These are phyloP conservation scores for Apostichopus leukothele DNA, from an alignment of 53 echinoderm and acorn worm species.

Conservation along the genomic window DNA sequence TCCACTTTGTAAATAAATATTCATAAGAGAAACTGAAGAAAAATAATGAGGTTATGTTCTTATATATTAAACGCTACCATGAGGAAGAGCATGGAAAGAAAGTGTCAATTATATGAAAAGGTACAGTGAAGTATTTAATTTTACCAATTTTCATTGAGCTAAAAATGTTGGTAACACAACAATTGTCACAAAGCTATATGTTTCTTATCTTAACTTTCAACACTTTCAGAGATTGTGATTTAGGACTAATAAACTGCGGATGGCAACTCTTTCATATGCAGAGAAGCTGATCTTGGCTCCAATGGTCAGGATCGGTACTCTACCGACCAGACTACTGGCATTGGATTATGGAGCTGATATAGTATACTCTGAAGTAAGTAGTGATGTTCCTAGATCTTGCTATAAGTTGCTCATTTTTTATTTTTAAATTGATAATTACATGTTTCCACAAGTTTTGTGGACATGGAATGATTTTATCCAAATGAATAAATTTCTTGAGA, in stretches of 20 bases:
- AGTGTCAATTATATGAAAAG: too few relatives aligned
- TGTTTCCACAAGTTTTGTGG: neutral
- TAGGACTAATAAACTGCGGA: slow-evolving; percentile 16
- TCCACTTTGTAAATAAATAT: too few relatives aligned
- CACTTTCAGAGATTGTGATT: too few relatives aligned
- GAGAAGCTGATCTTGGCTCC: slow-evolving; percentile 93
- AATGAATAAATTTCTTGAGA: neutral
- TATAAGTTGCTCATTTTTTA: neutral
- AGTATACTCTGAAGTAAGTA: slow-evolving; percentile 83
- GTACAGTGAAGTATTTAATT: too few relatives aligned
- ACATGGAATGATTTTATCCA: neutral
- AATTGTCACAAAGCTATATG: too few relatives aligned
- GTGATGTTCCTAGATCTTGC: neutral
- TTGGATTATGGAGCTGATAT: slow-evolving; percentile 96
- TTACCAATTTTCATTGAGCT: too few relatives aligned
- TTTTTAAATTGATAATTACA: neutral
- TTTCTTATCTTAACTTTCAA: too few relatives aligned
- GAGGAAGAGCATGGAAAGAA: too few relatives aligned
- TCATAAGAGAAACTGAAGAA: too few relatives aligned
- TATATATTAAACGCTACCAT: too few relatives aligned
- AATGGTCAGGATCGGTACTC: slow-evolving; percentile 89
- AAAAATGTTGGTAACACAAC: too few relatives aligned
- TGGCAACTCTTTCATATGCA: slow-evolving; percentile 67
- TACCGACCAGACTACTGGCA: slow-evolving; percentile 82
- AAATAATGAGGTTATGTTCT: too few relatives aligned